These are phyloP conservation scores for Campaea margaritaria DNA, from an alignment of 2,888 invertebrate genomes.

Conservation along the genomic window DNA sequence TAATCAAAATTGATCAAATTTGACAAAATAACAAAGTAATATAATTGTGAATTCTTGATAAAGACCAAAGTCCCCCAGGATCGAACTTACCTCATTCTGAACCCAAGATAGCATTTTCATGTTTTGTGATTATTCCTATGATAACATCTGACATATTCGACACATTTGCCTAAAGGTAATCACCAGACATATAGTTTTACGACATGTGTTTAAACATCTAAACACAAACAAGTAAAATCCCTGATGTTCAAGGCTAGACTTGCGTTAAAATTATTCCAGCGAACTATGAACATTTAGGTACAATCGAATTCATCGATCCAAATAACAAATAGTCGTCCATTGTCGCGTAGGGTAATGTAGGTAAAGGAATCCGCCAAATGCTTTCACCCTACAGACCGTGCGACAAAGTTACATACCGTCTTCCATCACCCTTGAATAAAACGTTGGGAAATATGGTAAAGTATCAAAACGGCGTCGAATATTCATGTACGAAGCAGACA, in stretches of 20 bases:
- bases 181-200: too few relatives aligned
- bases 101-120: too few relatives aligned
- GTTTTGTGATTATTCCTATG: background rate
- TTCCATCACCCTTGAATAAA: slow-evolving; percentile 7
- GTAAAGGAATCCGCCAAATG: slow-evolving; percentile 1
- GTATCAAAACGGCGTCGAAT: background rate
- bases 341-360: background rate
- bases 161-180: too few relatives aligned
- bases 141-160: too few relatives aligned
- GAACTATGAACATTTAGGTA: slow-evolving; percentile 3
- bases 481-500: background rate
- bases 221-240: background rate
- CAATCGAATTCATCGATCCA: slow-evolving; percentile 3
- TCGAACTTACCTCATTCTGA: too few relatives aligned
- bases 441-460: background rate
- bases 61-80: too few relatives aligned
- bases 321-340: background rate
- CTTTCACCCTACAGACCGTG: background rate
- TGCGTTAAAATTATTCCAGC: background rate
- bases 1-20: too few relatives aligned
- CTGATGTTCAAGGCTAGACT: background rate
- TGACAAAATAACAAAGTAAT: too few relatives aligned
- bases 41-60: too few relatives aligned
- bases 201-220: too few relatives aligned
- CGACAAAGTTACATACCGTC: slow-evolving; percentile 2